These are phyloP conservation scores for Tonatia bakeri DNA, from an alignment of 2,113 vertebrate species.

Conservation along the genomic window DNA sequence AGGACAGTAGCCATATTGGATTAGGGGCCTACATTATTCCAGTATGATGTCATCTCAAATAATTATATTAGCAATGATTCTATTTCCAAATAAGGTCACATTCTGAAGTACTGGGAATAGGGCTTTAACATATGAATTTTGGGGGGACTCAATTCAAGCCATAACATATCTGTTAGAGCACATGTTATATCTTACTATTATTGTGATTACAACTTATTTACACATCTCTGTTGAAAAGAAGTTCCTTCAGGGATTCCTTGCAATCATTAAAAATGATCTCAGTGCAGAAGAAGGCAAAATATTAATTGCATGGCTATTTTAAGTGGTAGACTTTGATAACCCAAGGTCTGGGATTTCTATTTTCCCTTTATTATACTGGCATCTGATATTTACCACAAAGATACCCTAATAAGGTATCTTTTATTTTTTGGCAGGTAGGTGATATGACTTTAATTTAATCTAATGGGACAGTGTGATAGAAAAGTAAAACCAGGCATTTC, in stretches of 20 bases:
- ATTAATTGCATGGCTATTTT: background rate
- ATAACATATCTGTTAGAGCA: background rate
- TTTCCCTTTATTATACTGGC: background rate
- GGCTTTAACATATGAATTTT: background rate
- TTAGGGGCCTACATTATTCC: background rate
- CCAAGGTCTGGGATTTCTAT: background rate
- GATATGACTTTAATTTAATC: background rate
- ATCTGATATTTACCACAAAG: background rate
- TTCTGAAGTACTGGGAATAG: background rate
- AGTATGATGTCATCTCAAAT: background rate
- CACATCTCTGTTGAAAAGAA: background rate
- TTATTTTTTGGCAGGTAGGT: background rate
- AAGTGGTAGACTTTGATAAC: background rate
- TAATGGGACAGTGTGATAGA: background rate
- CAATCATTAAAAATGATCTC: background rate
- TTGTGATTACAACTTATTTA: background rate
- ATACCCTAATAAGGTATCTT: background rate
- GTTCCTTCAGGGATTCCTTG: background rate
- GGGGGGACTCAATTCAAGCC: background rate
- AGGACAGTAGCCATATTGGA: background rate
- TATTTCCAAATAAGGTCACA: background rate
- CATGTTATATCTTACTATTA: background rate
- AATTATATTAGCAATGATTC: background rate
- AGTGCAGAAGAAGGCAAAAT: background rate
- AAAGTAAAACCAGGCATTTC: slow-evolving; percentile 4